These are phyloP conservation scores for Malacoraja senta DNA, from an alignment of 2,797 vertebrate species.

Conservation along the genomic window DNA sequence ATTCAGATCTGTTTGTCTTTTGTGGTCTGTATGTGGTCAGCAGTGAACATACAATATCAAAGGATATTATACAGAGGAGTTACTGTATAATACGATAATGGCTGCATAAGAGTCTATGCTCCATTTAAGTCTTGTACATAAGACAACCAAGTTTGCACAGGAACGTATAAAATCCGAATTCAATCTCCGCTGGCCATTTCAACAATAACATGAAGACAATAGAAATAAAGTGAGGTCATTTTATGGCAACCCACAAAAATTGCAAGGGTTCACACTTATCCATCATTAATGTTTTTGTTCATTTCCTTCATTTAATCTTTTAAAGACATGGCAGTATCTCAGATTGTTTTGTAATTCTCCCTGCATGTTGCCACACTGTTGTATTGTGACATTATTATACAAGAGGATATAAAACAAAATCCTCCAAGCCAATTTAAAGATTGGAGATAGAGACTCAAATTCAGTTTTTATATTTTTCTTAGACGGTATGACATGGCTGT, in stretches of 20 bases:
- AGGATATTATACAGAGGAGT: neutral
- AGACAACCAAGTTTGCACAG: neutral
- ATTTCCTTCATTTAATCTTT: conserved; percentile 21
- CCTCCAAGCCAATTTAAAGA: conserved; percentile 28
- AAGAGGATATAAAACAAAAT: conserved; percentile 26
- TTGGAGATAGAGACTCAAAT: conserved; percentile 27
- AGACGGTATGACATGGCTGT: conserved; percentile 13
- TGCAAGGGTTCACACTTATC: neutral
- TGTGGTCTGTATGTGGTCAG: neutral
- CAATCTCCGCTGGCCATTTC: neutral
- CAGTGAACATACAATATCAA: neutral
- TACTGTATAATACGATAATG: neutral
- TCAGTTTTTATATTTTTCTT: conserved; percentile 31
- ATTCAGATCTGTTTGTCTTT: neutral
- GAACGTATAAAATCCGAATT: neutral
- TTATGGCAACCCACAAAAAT: too few relatives aligned
- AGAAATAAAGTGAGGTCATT: neutral
- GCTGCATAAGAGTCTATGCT: neutral
- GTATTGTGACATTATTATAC: conserved; percentile 2
- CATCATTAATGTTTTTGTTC: neutral
- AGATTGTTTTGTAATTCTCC: neutral
- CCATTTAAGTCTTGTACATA: neutral
- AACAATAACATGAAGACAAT: conserved; percentile 13
- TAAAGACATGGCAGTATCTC: neutral
- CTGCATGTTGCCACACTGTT: neutral